Percentiles rank a stretch among this genome's conserved stretches.
phyloP scores from a whole-genome alignment of 2,113 vertebrate species.

The Sprattus sprattus region DNA sequence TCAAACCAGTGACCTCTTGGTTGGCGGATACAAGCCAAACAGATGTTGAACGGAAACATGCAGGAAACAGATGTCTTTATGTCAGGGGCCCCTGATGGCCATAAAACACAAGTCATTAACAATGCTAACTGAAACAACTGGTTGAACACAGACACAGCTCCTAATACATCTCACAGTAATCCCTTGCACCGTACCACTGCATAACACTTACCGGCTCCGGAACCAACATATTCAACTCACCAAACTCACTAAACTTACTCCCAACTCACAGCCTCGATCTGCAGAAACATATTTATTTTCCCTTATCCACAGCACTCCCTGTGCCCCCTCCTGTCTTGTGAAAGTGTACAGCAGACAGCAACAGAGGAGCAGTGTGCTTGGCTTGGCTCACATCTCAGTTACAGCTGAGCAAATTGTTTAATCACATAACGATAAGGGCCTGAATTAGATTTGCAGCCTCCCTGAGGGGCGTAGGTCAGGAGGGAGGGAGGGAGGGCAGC shows the following conservation, averaged over 20 bases:
- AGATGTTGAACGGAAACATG: background rate
- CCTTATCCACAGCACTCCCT: background rate
- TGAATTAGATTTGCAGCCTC: slow-evolving; percentile 30
- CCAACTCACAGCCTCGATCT: background rate
- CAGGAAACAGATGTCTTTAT: background rate
- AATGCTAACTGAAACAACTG: no score
- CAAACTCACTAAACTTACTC: background rate
- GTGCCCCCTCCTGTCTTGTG: background rate
- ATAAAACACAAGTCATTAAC: background rate
- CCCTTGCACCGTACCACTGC: no score
- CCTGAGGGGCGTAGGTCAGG: background rate
- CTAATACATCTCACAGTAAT: no score
- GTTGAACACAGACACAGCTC: no score
- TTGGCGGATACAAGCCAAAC: background rate
- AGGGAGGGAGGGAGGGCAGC: background rate
- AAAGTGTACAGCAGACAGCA: background rate
- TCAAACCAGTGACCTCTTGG: background rate
- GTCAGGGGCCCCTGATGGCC: background rate
- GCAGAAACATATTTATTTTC: slow-evolving; percentile 13
- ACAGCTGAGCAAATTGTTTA: slow-evolving; percentile 22
- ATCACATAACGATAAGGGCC: slow-evolving; percentile 42
- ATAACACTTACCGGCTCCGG: background rate
- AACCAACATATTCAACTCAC: background rate
- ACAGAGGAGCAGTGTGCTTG: background rate
- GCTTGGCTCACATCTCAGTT: background rate